phyloP scores from a whole-genome alignment of 2,113 vertebrate genomes.

The Heterotilapia buettikoferi region DNA sequence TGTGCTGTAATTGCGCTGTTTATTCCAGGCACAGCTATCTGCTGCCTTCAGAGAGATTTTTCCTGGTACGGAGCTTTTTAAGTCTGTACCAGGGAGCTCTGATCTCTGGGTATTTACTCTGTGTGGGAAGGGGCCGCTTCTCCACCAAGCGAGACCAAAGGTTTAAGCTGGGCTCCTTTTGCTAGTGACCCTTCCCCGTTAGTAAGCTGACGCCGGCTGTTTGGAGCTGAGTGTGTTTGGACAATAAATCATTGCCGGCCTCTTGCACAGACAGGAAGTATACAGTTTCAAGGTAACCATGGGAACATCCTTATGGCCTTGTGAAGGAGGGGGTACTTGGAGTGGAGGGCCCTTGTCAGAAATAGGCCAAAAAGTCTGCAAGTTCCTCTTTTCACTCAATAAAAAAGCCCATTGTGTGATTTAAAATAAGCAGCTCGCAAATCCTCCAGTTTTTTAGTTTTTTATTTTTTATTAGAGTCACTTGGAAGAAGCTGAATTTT shows the following conservation, averaged over 20 bases:
- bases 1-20: constrained; percentile 35
- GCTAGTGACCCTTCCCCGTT: constrained; percentile 34
- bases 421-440: not conserved
- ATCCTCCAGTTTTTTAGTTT: not conserved
- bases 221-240: constrained; percentile 56
- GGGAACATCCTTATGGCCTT: constrained; percentile 57
- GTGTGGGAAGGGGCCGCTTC: constrained; percentile 32
- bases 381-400: constrained; percentile 6
- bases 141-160: constrained; percentile 31
- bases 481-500: not conserved
- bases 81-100: constrained; percentile 41
- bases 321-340: not conserved
- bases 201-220: constrained; percentile 33
- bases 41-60: constrained; percentile 3
- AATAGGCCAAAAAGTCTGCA: constrained; percentile 11
- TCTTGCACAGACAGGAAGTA: constrained; percentile 66
- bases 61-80: constrained; percentile 2
- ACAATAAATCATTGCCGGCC: constrained; percentile 59
- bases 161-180: constrained; percentile 33
- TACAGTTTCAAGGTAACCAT: constrained; percentile 70
- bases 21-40: constrained; percentile 31
- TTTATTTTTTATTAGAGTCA: not conserved
- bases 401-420: not conserved
- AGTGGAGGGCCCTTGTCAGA: constrained; percentile 9
- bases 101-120: constrained; percentile 44